These are phyloP conservation scores for Anguilla pacifica DNA, from an alignment of 2,797 vertebrate species.

Conservation along the genomic window DNA sequence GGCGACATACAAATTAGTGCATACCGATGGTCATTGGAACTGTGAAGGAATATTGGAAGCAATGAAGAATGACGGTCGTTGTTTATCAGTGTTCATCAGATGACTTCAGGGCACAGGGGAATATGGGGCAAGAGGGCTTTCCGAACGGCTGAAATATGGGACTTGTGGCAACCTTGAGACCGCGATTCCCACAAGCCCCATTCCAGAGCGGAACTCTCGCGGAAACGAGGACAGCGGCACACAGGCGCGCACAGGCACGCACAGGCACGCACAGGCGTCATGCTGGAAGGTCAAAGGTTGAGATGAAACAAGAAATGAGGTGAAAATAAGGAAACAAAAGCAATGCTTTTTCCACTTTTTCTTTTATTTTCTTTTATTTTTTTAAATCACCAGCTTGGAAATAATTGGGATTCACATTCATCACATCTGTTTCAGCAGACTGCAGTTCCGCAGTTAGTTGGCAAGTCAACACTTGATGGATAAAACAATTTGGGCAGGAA, in stretches of 20 bases:
- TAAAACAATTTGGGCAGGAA: background rate
- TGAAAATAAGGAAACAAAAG: background rate
- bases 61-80: too few relatives aligned
- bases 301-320: background rate
- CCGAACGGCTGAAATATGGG: background rate
- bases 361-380: background rate
- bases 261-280: background rate
- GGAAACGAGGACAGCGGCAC: background rate
- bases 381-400: background rate
- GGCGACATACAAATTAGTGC: too few relatives aligned
- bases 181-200: background rate
- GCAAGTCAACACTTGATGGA: background rate
- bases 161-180: background rate
- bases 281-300: background rate
- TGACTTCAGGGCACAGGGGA: background rate
- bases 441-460: background rate
- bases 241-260: background rate
- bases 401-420: background rate
- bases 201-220: background rate
- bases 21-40: too few relatives aligned
- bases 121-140: background rate
- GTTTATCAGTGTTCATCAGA: background rate
- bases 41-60: too few relatives aligned
- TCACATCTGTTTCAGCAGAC: background rate
- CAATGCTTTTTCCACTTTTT: background rate